Evolutionary conservation across 2,113 vertebrate genomes (phyloP), one percentile per base, ranked within the genome.

Genomic region (Oryzias celebensis): DNA sequence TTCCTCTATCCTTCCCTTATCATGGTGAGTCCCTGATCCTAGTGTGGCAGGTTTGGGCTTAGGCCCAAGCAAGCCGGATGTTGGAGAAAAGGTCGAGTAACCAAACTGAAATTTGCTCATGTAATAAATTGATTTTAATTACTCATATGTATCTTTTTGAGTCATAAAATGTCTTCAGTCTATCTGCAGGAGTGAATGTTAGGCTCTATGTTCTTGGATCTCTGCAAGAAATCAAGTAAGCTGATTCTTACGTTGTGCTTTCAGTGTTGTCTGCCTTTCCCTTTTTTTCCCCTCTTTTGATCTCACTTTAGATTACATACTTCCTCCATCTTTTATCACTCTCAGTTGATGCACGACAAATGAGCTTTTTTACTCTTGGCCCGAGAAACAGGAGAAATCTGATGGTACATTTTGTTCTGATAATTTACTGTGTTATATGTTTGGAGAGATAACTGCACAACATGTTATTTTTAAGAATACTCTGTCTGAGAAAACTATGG

Each of bases 21-120:
- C 20, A 51, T 58, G 52, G 74, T 55, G 50, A 17, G 78, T 84
- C 52, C 45, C 63, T 73, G 46, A 61, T 73, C 76, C 47, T 43
- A 62, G 51, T 49, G 65, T 62, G 41, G 53, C 71, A 69, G 70
- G 66, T 50, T 57, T 41, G 64, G 67, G 46, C 73, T 77, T 66
- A 68, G 42, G 24, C 52, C 36, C 58, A 43, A 62, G 23, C 53
- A 22, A 22, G 16, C 49, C 26, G 48, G 31, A 65, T 67, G 17
- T 23, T 54, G 45, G 10, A 36, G 36, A 36, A 36, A 36, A 36
- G 8, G 8, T 12, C 10, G 36, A 36, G 8, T 36, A 36, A 36
- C 10, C 36, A 12, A 36, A 12, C 36, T 3, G 10, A 36, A 28
- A 10, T 36, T 10, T 36, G 31, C 31, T 36, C 31, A 36, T 36